Conservation (phyloP, 2,797 vertebrate species). For the Acropternis orthonyx region DNA sequence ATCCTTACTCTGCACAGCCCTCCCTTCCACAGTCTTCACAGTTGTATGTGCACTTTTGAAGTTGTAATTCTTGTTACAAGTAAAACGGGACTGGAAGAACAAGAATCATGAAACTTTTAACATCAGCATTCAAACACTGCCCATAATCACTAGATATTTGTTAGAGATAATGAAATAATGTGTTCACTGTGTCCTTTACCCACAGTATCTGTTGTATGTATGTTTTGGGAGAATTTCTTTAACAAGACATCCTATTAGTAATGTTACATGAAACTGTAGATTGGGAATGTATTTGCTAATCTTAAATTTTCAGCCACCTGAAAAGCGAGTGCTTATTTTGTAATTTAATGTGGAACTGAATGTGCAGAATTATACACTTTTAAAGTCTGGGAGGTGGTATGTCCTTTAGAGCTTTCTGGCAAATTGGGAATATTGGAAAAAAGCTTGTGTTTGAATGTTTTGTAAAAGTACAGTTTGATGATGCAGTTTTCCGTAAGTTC, state of each 20-base stretch:
- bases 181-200: constrained; percentile 33
- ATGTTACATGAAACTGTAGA: constrained; percentile 27
- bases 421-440: constrained; percentile 18
- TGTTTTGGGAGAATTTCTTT: constrained; percentile 50
- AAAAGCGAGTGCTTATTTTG: constrained; percentile 22
- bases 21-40: not conserved
- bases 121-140: constrained; percentile 32
- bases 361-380: constrained; percentile 17
- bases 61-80: not conserved
- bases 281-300: constrained; percentile 30
- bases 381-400: not conserved
- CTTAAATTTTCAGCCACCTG: constrained; percentile 4
- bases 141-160: constrained; percentile 29
- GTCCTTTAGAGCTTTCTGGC: constrained; percentile 4
- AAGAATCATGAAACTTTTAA: constrained; percentile 12
- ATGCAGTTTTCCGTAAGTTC: not conserved
- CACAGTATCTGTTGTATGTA: constrained; percentile 37
- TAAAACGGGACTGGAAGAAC: not conserved
- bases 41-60: not conserved
- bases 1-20: constrained; percentile 22
- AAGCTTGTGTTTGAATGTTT: not conserved
- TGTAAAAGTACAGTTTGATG: not conserved
- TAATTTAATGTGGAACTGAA: constrained; percentile 40
- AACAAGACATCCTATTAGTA: constrained; percentile 31
- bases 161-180: constrained; percentile 13